phyloP scores from a whole-genome alignment of 2,888 invertebrate genomes.

The Capitulum mitella region DNA sequence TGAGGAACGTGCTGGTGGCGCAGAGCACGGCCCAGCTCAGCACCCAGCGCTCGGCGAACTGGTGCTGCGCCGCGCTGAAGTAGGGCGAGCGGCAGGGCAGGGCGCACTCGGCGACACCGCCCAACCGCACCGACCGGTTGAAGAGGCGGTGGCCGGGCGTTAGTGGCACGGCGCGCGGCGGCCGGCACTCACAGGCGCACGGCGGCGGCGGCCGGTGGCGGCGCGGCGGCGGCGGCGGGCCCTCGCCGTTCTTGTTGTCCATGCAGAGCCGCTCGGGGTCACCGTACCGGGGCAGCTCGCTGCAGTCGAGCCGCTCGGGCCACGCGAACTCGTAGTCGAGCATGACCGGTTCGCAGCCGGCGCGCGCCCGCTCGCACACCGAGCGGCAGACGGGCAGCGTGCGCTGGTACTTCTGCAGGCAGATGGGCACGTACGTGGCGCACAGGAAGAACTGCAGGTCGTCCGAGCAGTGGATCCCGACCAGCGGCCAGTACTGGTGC shows the following conservation, averaged over 20 bases:
- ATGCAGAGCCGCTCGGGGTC: conserved; percentile 34
- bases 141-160: neutral
- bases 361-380: conserved; percentile 76
- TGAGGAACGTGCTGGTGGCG: conserved; percentile 89
- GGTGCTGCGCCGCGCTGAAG: conserved; percentile 82
- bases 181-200: neutral
- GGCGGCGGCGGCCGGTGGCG: too few relatives aligned
- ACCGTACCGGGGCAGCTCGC: conserved; percentile 59
- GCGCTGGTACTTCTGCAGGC: conserved; percentile 74
- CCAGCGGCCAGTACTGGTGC: conserved; percentile 84
- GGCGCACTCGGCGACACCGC: conserved; percentile 52
- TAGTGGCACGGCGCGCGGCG: neutral
- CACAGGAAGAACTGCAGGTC: conserved; percentile 92
- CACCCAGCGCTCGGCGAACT: conserved; percentile 93
- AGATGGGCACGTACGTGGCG: conserved; percentile 90
- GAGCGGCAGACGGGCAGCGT: conserved; percentile 86
- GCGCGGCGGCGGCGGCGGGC: conserved; percentile 29
- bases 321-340: conserved; percentile 75
- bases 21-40: conserved; percentile 94
- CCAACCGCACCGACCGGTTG: conserved; percentile 2
- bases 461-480: conserved; percentile 89
- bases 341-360: conserved; percentile 82
- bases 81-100: conserved; percentile 87
- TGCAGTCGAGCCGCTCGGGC: conserved; percentile 84
- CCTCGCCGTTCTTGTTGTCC: conserved; percentile 35